Conservation (phyloP, 2,113 vertebrate species). For the Narcine bancroftii region DNA sequence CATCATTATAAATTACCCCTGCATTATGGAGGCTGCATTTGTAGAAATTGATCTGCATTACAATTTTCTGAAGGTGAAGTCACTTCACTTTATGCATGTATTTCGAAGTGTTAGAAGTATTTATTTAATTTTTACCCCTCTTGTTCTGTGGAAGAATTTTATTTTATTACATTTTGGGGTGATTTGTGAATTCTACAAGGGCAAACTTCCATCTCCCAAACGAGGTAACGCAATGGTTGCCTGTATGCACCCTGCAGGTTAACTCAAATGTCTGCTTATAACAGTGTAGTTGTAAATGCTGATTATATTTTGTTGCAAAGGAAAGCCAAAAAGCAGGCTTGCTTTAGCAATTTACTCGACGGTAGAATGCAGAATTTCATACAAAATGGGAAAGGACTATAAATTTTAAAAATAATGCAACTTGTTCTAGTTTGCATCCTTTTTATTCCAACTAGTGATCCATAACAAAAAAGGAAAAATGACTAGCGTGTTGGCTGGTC, state of each 20-base stretch:
- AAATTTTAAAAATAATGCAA: background rate
- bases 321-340: background rate
- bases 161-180: too few species aligned
- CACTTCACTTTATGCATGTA: too few species aligned
- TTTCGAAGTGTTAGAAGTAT: too few species aligned
- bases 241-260: background rate
- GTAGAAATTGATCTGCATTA: too few species aligned
- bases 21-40: too few species aligned
- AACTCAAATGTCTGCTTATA: background rate
- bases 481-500: background rate
- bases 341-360: background rate
- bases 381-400: background rate
- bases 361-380: background rate
- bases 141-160: too few species aligned
- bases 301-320: background rate
- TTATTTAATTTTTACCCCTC: too few species aligned
- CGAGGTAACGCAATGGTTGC: too few species aligned
- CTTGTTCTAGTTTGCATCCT: background rate
- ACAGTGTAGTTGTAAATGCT: slow-evolving; percentile 1
- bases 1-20: background rate
- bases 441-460: background rate
- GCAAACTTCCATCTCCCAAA: too few species aligned
- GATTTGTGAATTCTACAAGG: too few species aligned
- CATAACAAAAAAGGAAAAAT: background rate
- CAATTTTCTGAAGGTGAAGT: too few species aligned